Base-by-base conservation (phyloP, 2,888 invertebrate genomes). In the Crioceris asparagi region DNA sequence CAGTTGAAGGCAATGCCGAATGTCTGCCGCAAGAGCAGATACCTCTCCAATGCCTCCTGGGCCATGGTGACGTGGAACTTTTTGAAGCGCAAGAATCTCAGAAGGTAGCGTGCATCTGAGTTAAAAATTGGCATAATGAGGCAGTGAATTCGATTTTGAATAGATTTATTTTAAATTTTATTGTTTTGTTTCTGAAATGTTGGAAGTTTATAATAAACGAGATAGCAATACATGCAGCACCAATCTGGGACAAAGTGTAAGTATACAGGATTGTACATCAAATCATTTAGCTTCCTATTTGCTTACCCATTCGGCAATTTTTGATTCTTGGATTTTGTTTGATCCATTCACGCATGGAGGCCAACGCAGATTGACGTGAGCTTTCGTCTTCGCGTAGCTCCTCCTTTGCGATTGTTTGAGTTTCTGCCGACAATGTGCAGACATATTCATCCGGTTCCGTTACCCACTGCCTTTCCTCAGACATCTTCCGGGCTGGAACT, bases 31-130 rank as follows among this genome's bases (percentile, higher is more conserved):
- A 86, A 69, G 11, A 83, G 69, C 29, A 87, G 67, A 59, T 87
- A 87, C 17, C 85, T 71, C 59, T 86, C 80, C 35, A 84, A 69
- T 15, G 81, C 79, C 52, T 82, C 80, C 55, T 83, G 79, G 1
- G 84, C 79, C 71, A 81, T 79, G 2, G 79, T 78, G 1, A 86
- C 77, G 56, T 80, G 81, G 65, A 79, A 86, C 57, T 84, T 87
- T 62, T 85, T 83, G 41, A 77, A 74, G n/a, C 86, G 74, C 34
- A 87, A 68, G 59, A 83, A 87, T 41, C 82, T 72, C 35, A 87
- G 67, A 29, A 87, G 64, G 60, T 79, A 85, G 51, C 63, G 72
- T 1, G 74, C 64, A 64, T 84, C 83, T 83, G 39, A 35, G 59
- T 55, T 34, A 35, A 14, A 30, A 6, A 36, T 12, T 11, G 7